Conservation (phyloP, 2,797 vertebrate species). For the Nyctibius grandis region DNA sequence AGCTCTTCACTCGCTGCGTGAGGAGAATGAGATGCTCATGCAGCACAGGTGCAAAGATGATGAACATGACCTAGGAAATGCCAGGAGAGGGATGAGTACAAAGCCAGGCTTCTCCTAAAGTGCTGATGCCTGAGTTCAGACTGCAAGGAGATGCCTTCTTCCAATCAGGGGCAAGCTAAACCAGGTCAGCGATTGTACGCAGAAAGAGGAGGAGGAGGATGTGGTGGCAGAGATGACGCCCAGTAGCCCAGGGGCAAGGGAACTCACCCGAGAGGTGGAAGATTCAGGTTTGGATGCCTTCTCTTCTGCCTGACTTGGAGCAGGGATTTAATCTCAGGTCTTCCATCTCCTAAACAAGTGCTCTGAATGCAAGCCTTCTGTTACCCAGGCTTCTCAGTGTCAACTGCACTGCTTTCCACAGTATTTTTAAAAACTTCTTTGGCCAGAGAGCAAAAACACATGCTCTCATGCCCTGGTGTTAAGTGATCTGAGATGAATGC, state of each 20-base stretch:
- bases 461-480: not conserved
- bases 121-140: not conserved
- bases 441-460: not conserved
- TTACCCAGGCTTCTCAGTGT: not conserved
- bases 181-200: not conserved
- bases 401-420: not conserved
- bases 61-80: not conserved
- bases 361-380: not conserved
- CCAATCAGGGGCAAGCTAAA: constrained; percentile 12
- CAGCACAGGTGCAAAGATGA: not conserved
- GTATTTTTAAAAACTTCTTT: not conserved
- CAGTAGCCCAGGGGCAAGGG: not conserved
- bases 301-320: not conserved
- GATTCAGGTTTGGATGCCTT: not conserved
- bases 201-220: not conserved
- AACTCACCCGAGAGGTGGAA: not conserved
- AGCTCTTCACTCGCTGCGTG: not conserved
- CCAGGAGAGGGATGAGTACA: not conserved
- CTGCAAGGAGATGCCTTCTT: not conserved
- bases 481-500: not conserved
- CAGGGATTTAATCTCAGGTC: not conserved
- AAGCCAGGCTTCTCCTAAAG: not conserved
- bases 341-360: not conserved
- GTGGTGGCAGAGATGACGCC: not conserved
- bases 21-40: not conserved